Evolutionary conservation across 2,113 vertebrate species (phyloP), one percentile per base, ranked within the genome.

Genomic region (Sinocyclocheilus rhinocerous): DNA sequence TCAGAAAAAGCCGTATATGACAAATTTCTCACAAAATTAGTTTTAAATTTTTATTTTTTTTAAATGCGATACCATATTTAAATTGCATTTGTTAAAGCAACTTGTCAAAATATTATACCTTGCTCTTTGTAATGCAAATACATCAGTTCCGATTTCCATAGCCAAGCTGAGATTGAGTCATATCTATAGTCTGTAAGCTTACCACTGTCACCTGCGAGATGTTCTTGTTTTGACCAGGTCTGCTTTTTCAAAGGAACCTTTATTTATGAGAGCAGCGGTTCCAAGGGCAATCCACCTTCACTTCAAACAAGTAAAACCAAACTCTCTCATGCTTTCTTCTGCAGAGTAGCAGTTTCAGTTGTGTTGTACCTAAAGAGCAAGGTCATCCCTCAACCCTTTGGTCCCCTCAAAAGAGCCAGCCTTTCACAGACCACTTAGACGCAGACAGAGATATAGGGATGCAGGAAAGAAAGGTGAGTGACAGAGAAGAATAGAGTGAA

Each of bases 371-470:
- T 55, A 55, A 16, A 18, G 52, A 55, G 87, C 89, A 88, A 90
- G 87, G 84, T 88, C 87, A 86, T 84, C 77, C 72, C 95, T 95
- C 95, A 95, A 95, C 94, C 95, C 95, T 95, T 94, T 96, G 95
- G 95, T 96, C 81, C 26, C 42, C 87, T 86, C 80, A 86, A 82
- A 88, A 89, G 84, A 81, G 70, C 63, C 69, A 39, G 26, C 86
- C 85, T 86, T 89, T 89, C 85, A 87, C 50, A 84, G 76, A 63
- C 55, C 84, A 80, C 82, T 89, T 87, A 84, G 76, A 86, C 6
- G 16, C 75, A 72, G 85, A 87, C 48, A 67, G 65, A 89, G 75
- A 73, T 57, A 84, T 57, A 78, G 76, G 81, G 82, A 76, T 29
- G 42, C 75, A 81, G 48, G 48, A 3, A 69, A 81, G 42, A 81